Conservation (phyloP, 2,888 invertebrate species). For the Molorchus minor region DNA sequence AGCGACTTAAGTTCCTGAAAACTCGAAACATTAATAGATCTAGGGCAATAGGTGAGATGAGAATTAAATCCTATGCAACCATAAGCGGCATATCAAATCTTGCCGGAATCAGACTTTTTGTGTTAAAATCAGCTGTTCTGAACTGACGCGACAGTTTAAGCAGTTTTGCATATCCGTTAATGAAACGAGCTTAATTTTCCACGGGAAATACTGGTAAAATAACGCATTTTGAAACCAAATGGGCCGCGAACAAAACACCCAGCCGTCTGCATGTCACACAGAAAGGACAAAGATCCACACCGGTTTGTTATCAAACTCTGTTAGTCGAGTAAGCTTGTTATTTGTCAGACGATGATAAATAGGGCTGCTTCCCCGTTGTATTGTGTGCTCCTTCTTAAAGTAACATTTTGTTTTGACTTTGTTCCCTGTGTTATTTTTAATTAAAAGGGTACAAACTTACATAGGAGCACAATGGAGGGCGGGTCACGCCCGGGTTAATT, state of each 20-base stretch:
- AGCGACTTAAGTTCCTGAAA: too few species aligned
- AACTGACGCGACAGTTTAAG: too few species aligned
- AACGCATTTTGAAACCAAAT: conserved; percentile 10
- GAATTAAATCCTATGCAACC: too few species aligned
- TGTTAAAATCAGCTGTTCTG: too few species aligned
- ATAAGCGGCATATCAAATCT: too few species aligned
- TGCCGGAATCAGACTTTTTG: too few species aligned
- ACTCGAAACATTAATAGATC: too few species aligned
- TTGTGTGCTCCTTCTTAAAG: conserved; percentile 12
- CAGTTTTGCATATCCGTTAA: conserved; percentile 2
- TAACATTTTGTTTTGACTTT: conserved; percentile 17
- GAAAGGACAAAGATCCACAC: conserved; percentile 23
- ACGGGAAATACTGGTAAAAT: conserved; percentile 15
- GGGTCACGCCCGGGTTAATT: too few species aligned
- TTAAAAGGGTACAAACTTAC: conserved; percentile 1
- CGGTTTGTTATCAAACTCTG: conserved; percentile 24
- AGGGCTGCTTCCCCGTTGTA: conserved; percentile 15
- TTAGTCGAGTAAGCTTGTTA: conserved; percentile 25
- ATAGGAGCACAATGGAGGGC: not conserved
- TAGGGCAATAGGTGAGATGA: too few species aligned
- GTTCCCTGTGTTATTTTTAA: conserved; percentile 8
- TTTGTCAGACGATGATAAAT: conserved; percentile 30
- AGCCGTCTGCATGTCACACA: conserved; percentile 24
- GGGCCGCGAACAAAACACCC: conserved; percentile 23
- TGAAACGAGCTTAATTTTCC: conserved; percentile 6